Percentiles rank a stretch among this genome's conserved stretches.
phyloP scores from a whole-genome alignment of 2,113 vertebrate genomes.

The Oostethus manadensis region DNA sequence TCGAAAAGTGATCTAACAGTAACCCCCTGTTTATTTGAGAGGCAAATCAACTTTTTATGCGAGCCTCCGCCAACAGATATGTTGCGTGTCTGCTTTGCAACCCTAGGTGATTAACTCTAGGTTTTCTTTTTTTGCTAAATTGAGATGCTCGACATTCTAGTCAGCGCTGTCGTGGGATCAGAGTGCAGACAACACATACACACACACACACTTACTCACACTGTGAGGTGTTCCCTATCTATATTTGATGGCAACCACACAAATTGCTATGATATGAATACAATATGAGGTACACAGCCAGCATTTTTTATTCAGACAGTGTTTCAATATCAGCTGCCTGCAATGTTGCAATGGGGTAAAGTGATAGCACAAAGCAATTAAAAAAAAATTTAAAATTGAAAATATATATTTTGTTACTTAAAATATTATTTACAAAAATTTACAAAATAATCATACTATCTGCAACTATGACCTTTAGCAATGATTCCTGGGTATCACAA shows the following conservation, averaged over 20 bases:
- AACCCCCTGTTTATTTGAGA: constrained; percentile 46
- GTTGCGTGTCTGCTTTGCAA: constrained; percentile 45
- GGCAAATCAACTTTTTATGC: constrained; percentile 48
- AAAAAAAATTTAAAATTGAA: too few relatives aligned
- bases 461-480: too few relatives aligned
- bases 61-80: constrained; percentile 47
- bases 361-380: too few relatives aligned
- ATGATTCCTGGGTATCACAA: too few relatives aligned
- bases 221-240: constrained; percentile 39
- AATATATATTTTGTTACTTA: too few relatives aligned
- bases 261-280: constrained; percentile 17
- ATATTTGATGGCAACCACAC: constrained; percentile 37
- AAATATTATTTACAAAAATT: too few relatives aligned
- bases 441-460: too few relatives aligned
- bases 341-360: neutral
- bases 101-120: constrained; percentile 63
- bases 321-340: constrained; percentile 4
- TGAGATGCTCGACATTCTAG: constrained; percentile 63
- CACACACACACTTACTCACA: neutral
- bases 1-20: constrained; percentile 44
- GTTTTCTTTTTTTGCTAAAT: constrained; percentile 54
- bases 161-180: constrained; percentile 34
- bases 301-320: neutral
- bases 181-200: constrained; percentile 11
- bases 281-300: constrained; percentile 3